Conservation (phyloP, 2,113 vertebrate genomes). For the Alces alces region DNA sequence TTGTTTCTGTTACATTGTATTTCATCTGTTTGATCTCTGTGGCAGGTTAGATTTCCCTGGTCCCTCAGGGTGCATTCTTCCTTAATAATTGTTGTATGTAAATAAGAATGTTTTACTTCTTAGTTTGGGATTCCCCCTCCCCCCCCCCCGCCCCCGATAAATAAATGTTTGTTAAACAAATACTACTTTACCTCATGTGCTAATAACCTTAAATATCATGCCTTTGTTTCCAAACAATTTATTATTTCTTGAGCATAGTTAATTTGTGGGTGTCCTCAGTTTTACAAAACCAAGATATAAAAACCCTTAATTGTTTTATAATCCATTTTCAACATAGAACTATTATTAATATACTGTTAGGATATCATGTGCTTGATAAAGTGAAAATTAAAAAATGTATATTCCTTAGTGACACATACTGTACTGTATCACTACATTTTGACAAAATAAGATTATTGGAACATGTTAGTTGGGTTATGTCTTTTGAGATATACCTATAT, state of each 20-base stretch:
- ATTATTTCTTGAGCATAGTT: background rate
- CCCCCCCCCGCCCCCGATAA: fast-evolving
- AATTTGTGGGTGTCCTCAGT: background rate
- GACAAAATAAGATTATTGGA: background rate
- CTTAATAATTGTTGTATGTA: constrained; percentile 21
- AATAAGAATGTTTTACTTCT: constrained; percentile 2
- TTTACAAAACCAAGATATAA: background rate
- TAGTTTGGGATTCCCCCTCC: background rate
- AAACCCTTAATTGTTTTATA: background rate
- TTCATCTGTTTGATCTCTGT: constrained; percentile 2
- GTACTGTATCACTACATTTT: background rate
- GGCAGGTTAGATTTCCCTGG: background rate
- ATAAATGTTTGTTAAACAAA: background rate
- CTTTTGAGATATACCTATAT: background rate
- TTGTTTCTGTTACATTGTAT: constrained; percentile 14
- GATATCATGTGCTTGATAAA: background rate
- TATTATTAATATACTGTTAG: background rate
- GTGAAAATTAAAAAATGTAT: background rate
- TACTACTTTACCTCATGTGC: background rate
- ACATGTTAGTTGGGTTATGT: background rate
- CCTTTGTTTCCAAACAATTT: background rate
- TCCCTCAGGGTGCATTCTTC: background rate
- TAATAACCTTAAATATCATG: constrained; percentile 30
- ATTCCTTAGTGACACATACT: background rate
- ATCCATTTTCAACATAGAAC: background rate